Evolutionary conservation across 2,797 vertebrate genomes (phyloP).

Genomic region (Sardinella longiceps): DNA sequence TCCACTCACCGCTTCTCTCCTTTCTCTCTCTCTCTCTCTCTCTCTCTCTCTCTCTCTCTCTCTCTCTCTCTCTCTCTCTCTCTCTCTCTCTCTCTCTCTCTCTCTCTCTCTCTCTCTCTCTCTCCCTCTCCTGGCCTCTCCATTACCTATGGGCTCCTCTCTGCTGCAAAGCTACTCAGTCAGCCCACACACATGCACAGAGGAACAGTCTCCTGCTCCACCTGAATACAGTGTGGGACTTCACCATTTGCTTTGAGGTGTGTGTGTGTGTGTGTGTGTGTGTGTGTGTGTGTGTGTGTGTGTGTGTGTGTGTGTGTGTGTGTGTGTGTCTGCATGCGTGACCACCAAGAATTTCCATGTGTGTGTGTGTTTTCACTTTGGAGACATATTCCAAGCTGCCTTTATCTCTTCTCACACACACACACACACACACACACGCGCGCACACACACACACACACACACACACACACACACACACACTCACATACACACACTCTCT

Average conservation of each 20-base stretch:
- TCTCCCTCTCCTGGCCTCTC: slow-evolving; percentile 25
- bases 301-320: neutral
- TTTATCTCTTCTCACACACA: neutral
- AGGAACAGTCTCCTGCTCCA: neutral
- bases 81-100: neutral
- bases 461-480: neutral
- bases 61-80: neutral
- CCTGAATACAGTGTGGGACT: neutral
- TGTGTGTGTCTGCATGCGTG: neutral
- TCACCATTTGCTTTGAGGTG: slow-evolving; percentile 1
- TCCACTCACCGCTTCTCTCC: slow-evolving; percentile 44
- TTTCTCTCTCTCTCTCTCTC: slow-evolving; percentile 45
- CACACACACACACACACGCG: neutral
- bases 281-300: neutral
- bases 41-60: neutral
- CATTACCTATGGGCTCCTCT: neutral
- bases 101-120: neutral
- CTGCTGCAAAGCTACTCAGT: slow-evolving; percentile 2
- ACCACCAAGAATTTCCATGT: neutral
- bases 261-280: slow-evolving; percentile 10
- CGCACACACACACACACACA: neutral
- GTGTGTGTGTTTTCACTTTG: neutral
- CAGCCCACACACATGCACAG: slow-evolving; percentile 9
- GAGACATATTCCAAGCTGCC: neutral
- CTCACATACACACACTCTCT: too few relatives aligned